Evolutionary conservation across 2,113 vertebrate genomes (phyloP).

Genomic region (Rattus norvegicus): DNA sequence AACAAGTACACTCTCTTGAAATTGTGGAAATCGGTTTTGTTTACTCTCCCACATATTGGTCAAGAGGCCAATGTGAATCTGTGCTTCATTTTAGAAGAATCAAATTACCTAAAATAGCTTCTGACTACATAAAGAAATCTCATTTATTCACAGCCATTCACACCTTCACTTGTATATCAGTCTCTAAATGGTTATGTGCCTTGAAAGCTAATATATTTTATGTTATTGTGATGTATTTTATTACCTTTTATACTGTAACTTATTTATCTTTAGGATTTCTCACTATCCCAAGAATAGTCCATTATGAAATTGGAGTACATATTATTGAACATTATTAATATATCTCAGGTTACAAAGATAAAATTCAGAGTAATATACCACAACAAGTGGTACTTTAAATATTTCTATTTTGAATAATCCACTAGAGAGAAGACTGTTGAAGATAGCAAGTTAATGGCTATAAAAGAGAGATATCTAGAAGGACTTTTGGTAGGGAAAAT

Average conservation of each 20-base stretch:
- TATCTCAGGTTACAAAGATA: neutral
- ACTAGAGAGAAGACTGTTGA: neutral
- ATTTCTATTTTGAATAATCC: neutral
- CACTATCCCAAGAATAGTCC: neutral
- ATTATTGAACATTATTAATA: neutral
- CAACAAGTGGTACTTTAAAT: neutral
- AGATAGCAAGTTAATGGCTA: neutral
- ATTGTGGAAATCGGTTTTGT: neutral
- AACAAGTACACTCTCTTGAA: neutral
- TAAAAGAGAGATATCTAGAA: neutral
- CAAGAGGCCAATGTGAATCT: neutral
- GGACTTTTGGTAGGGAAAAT: neutral
- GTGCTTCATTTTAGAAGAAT: neutral
- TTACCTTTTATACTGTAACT: neutral
- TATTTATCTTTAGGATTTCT: neutral
- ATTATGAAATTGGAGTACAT: neutral
- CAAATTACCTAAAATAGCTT: neutral
- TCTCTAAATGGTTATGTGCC: neutral
- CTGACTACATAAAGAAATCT: neutral
- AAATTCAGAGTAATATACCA: neutral
- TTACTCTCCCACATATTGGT: rapidly evolving
- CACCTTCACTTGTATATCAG: neutral
- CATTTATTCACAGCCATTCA: neutral
- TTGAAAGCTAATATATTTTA: neutral
- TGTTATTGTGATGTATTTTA: neutral